phyloP scores from a whole-genome alignment of 2,797 vertebrate species.

The Hirundo rustica region DNA sequence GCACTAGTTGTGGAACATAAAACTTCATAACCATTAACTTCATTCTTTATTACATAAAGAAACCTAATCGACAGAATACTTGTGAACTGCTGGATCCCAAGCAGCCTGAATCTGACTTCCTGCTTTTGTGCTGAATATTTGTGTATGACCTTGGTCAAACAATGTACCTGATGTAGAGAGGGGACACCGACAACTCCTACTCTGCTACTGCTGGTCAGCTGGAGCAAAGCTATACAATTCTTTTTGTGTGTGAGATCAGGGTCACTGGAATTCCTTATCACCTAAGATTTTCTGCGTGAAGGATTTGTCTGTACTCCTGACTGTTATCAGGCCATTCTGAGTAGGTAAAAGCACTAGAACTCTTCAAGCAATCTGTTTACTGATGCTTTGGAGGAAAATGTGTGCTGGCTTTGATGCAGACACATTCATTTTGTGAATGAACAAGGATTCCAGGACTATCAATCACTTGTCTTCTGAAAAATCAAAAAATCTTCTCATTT shows the following conservation, averaged over 20 bases:
- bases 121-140: not conserved
- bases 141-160: not conserved
- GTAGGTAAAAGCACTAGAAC: not conserved
- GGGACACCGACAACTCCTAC: not conserved
- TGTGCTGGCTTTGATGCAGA: not conserved
- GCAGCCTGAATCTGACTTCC: not conserved
- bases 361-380: not conserved
- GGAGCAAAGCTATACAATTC: not conserved
- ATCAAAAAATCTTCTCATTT: not conserved
- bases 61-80: not conserved
- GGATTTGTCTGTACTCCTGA: not conserved
- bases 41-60: not conserved
- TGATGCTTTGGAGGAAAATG: not conserved
- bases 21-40: not conserved
- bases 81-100: not conserved
- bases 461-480: not conserved
- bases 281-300: not conserved
- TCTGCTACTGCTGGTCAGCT: not conserved
- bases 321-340: not conserved
- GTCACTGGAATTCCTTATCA: not conserved
- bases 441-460: not conserved
- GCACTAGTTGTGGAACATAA: not conserved
- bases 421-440: not conserved
- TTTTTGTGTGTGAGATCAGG: accelerated
- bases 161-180: not conserved